These are phyloP conservation scores for Dipus sagitta DNA, from an alignment of 2,797 vertebrate genomes.

Conservation along the genomic window DNA sequence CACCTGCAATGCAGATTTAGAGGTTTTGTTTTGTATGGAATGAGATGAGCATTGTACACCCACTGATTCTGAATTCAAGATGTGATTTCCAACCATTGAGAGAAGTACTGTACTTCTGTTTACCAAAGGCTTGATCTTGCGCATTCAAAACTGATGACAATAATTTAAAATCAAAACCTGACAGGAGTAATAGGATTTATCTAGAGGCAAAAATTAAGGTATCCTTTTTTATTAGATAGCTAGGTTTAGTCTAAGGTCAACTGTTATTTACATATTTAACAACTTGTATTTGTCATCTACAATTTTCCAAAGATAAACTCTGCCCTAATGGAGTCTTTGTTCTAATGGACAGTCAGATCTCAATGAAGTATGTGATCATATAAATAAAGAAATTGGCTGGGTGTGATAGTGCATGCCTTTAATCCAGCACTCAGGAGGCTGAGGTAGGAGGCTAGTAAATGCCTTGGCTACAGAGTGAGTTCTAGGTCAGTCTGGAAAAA, in stretches of 20 bases:
- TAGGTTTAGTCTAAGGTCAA: constrained; percentile 10
- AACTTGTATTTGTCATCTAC: background rate
- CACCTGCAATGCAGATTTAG: background rate
- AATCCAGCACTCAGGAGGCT: too few species aligned
- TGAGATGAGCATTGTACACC: background rate
- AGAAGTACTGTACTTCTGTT: background rate
- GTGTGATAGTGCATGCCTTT: too few species aligned
- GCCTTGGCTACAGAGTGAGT: too few species aligned
- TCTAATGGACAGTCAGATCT: background rate
- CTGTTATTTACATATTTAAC: background rate
- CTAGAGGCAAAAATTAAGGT: background rate
- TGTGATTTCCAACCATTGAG: background rate
- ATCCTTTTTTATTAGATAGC: background rate
- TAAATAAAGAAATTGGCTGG: background rate
- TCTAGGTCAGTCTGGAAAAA: too few species aligned
- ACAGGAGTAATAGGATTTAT: background rate
- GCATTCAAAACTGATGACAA: background rate
- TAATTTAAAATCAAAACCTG: constrained; percentile 22
- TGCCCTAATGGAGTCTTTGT: background rate
- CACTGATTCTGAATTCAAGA: background rate
- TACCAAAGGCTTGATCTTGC: background rate
- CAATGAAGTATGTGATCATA: background rate
- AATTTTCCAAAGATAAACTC: constrained; percentile 11
- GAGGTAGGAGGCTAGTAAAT: too few species aligned
- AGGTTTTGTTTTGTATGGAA: background rate